phyloP scores from a whole-genome alignment of 2,113 vertebrate species.

The Cryptotis parvus region DNA sequence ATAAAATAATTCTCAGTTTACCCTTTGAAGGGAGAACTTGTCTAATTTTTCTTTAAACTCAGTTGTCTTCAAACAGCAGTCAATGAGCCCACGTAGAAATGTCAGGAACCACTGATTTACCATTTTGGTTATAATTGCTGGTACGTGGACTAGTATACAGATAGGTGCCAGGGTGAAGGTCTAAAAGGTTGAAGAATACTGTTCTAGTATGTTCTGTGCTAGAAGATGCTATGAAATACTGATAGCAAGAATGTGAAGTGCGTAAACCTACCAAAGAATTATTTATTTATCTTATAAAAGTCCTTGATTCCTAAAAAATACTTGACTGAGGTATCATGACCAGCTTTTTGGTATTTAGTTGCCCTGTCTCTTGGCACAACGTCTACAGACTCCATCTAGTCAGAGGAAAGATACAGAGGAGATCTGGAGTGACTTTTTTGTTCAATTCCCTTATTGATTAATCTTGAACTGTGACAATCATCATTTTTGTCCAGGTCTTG shows the following conservation, averaged over 20 bases:
- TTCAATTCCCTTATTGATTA: not conserved
- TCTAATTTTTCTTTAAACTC: conserved; percentile 18
- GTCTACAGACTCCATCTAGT: not conserved
- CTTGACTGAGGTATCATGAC: not conserved
- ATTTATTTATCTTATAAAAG: not conserved
- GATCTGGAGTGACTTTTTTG: not conserved
- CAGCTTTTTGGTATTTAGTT: not conserved
- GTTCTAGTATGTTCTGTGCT: not conserved
- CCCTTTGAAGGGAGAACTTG: not conserved
- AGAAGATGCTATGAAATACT: not conserved
- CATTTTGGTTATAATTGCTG: too few relatives aligned
- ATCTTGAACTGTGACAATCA: not conserved
- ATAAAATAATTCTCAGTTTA: not conserved
- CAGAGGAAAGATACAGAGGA: not conserved
- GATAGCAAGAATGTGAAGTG: not conserved
- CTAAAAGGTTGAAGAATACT: too few relatives aligned
- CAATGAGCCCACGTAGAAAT: too few relatives aligned
- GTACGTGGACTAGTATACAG: too few relatives aligned
- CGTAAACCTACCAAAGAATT: not conserved
- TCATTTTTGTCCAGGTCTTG: conserved; percentile 14
- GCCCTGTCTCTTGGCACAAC: not conserved
- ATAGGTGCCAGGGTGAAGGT: too few relatives aligned
- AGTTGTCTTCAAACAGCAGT: too few relatives aligned
- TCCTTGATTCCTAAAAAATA: not conserved
- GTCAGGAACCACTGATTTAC: too few relatives aligned